Evolutionary conservation across 2,888 invertebrate genomes (phyloP), one percentile per base, ranked within the genome.

Genomic region (Drosophila paranaensis): DNA sequence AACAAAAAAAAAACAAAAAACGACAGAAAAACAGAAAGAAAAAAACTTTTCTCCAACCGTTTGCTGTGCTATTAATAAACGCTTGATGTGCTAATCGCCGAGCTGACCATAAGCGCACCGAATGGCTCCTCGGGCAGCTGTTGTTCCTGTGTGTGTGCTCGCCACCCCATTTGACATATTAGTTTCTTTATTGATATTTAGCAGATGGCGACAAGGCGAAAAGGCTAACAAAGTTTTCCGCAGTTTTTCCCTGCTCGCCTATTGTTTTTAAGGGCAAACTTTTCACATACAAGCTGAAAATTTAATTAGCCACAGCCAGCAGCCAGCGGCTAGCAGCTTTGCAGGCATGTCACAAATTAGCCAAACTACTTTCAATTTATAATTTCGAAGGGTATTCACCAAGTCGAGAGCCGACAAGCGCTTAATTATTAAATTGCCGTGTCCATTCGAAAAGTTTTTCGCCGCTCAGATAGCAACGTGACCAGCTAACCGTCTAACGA

Each of bases 101-200:
- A 58, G 65, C 81, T 51, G 77, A 57, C 68, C 69, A 60, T 45
- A 30, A 64, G 55, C 53, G n/a, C 48, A 58, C 42, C 56, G 66
- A 51, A 69, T 67, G 50, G 74, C 63, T 66, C 46, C 62, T 46
- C 35, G 35, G 78, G 51, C 77, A 79, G 85, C 76, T 78, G 82
- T 74, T 79, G 53, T 58, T 57, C 37, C 57, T 5, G 27, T 27
- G 27, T 56, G 20, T 20, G 16, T 40, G 27, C 10, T 43, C 58
- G 46, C 58, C 66, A 39, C 60, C 65, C 45, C 42, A 70, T 75
- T 82, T 84, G 87, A 84, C 87, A 84, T 89, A 90, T 89, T 88
- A 89, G 90, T 89, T 89, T 88, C 83, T 83, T 89, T 90, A 90
- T 90, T 88, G 85, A 82, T 90, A 86, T 82, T 79, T 84, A 74